phyloP scores from a whole-genome alignment of 1,140 invertebrate species.

The Aphis gossypii region DNA sequence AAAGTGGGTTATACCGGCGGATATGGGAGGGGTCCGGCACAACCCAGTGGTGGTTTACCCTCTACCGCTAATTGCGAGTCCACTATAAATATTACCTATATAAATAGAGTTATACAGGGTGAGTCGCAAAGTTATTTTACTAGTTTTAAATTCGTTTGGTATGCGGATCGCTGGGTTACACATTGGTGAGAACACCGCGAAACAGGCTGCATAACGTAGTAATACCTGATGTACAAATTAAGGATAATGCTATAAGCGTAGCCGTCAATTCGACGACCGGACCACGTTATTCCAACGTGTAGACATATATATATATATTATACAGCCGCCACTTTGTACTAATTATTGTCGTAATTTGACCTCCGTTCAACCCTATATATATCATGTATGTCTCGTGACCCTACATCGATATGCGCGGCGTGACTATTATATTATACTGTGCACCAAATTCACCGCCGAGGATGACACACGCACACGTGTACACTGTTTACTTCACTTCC shows the following conservation, averaged over 20 bases:
- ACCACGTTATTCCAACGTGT: background rate
- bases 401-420: background rate
- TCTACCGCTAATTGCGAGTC: background rate
- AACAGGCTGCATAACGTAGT: background rate
- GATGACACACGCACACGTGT: background rate
- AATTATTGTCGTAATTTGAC: background rate
- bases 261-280: background rate
- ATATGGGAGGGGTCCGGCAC: background rate
- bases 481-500: background rate
- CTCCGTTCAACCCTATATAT: background rate
- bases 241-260: background rate
- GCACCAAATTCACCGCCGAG: background rate
- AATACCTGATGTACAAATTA: background rate
- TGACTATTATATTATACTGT: background rate
- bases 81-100: background rate
- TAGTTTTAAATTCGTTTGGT: background rate
- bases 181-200: background rate
- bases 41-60: background rate
- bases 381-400: background rate
- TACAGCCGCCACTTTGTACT: background rate
- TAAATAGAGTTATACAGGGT: background rate
- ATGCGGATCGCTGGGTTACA: no score
- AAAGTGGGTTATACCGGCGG: background rate
- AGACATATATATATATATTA: background rate
- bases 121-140: background rate